Percentiles rank a stretch among this genome's conserved stretches.
Conservation (phyloP, 2,797 vertebrate genomes). For the Anguilla anguilla region DNA sequence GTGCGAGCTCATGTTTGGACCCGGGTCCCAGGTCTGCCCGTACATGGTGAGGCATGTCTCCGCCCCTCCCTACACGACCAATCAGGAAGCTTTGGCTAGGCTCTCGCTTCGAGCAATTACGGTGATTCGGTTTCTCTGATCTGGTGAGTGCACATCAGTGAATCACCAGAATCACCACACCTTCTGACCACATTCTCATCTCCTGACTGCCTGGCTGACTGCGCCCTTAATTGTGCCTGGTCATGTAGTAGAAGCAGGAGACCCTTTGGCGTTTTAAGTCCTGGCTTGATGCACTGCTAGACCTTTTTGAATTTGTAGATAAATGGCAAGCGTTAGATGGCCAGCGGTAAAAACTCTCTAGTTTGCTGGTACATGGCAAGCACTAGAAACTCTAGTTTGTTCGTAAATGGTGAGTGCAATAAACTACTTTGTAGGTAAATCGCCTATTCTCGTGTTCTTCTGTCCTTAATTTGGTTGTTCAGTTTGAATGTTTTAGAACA, state of each 20-base stretch:
- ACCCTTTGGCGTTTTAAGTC: neutral
- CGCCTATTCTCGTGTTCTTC: neutral
- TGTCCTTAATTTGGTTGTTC: neutral
- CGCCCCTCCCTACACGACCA: neutral
- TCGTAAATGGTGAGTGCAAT: too few species aligned
- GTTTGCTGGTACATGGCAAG: too few species aligned
- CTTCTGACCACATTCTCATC: neutral
- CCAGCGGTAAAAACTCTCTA: neutral
- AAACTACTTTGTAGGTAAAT: too few species aligned
- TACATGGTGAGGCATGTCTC: slow-evolving; percentile 81
- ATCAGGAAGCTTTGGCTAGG: neutral
- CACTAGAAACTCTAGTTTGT: too few species aligned
- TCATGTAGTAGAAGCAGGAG: neutral
- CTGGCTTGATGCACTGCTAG: neutral
- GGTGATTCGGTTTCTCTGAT: neutral
- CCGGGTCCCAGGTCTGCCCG: slow-evolving; percentile 93
- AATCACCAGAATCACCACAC: too few species aligned
- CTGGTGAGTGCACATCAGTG: too few species aligned
- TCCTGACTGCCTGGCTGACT: neutral
- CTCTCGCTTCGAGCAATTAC: neutral
- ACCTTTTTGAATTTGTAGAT: neutral
- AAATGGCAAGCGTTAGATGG: neutral
- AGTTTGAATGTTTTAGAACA: neutral
- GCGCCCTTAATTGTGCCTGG: neutral
- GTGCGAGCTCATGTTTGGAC: slow-evolving; percentile 93